Evolutionary conservation across 2,888 invertebrate genomes (phyloP).

Genomic region (Apodemia mormo): DNA sequence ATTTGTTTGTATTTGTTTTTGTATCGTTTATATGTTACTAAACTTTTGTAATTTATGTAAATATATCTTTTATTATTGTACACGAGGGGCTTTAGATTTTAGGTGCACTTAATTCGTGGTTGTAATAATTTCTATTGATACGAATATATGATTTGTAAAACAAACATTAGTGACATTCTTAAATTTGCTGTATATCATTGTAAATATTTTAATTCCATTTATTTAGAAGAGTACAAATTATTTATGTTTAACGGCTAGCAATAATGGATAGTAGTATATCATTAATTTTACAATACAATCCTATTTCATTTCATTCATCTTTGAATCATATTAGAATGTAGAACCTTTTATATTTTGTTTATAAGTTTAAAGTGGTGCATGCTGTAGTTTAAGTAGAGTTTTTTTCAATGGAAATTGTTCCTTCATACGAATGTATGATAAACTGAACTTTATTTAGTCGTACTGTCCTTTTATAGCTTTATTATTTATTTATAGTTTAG

Average conservation of each 20-base stretch:
- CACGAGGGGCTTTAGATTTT: conserved; percentile 14
- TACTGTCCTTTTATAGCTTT: conserved; percentile 39
- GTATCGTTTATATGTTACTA: conserved; percentile 1
- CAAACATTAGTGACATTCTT: not conserved
- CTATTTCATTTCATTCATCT: conserved; percentile 27
- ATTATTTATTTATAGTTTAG: conserved; percentile 38
- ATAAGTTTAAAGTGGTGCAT: conserved; percentile 60
- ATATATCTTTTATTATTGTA: conserved; percentile 11
- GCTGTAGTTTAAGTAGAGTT: conserved; percentile 70
- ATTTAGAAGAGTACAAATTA: conserved; percentile 78
- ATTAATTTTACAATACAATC: conserved; percentile 33
- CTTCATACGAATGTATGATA: conserved; percentile 24
- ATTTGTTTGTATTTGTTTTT: conserved; percentile 14
- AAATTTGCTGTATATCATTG: conserved; percentile 48
- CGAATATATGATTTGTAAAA: conserved; percentile 12
- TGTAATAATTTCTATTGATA: conserved; percentile 14
- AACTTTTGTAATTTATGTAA: conserved; percentile 3
- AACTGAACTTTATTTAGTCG: conserved; percentile 30
- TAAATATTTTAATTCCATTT: conserved; percentile 72
- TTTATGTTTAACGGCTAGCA: conserved; percentile 57
- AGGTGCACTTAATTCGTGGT: conserved; percentile 23
- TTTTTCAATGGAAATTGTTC: conserved; percentile 31
- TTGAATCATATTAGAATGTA: not conserved
- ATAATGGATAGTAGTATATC: conserved; percentile 42
- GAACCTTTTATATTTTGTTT: conserved; percentile 12